Conservation (phyloP, 2,888 invertebrate genomes). For the Keiferia lycopersicella region DNA sequence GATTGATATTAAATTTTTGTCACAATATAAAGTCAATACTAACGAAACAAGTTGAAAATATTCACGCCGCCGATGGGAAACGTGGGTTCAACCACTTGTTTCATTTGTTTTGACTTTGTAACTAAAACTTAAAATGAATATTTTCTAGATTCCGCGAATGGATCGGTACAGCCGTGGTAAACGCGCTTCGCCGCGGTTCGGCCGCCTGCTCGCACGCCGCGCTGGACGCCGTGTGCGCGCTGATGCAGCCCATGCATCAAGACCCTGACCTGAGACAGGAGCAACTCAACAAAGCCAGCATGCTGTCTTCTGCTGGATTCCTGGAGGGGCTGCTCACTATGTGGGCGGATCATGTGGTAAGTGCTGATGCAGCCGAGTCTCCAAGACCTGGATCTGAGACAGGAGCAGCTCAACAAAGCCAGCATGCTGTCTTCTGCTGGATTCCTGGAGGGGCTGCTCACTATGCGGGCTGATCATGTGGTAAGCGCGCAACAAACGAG, state of each 20-base stretch:
- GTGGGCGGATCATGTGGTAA: constrained; percentile 97
- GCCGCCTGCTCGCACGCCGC: constrained; percentile 97
- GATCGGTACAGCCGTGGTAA: constrained; percentile 95
- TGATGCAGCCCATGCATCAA: constrained; percentile 99
- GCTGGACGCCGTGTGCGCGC: constrained; percentile 97
- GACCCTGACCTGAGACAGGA: constrained; percentile 98
- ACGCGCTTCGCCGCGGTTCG: constrained; percentile 92
- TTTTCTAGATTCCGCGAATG: constrained; percentile 92
- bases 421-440: constrained; percentile 94
- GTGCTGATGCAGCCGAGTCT: constrained; percentile 97
- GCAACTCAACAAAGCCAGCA: constrained; percentile 97
- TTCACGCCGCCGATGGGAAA: no score
- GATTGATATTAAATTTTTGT: no score
- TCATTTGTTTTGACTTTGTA: no score
- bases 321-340: constrained; percentile 95
- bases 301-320: constrained; percentile 95
- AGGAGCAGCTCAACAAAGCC: constrained; percentile 95
- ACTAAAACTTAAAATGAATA: not conserved
- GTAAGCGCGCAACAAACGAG: constrained; percentile 77
- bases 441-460: constrained; percentile 95
- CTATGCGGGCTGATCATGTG: constrained; percentile 97
- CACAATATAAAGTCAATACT: no score
- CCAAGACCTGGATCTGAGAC: constrained; percentile 95
- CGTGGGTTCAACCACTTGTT: no score
- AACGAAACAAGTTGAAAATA: no score